phyloP scores from a whole-genome alignment of 2,888 invertebrate species.

The Brassicogethes aeneus region DNA sequence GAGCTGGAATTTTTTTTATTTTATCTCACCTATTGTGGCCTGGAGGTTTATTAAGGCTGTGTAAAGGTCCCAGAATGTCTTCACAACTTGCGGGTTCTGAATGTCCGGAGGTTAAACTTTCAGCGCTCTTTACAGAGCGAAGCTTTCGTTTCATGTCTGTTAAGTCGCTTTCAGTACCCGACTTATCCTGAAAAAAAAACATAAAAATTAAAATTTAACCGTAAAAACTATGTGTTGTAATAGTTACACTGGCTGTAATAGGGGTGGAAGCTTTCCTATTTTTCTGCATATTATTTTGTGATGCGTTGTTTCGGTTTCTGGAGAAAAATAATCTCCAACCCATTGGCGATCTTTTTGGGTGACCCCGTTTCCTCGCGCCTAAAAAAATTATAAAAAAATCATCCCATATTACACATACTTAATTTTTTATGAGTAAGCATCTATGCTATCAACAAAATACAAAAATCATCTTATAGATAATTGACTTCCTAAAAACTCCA shows the following conservation, averaged over 20 bases:
- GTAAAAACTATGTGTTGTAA: conserved; percentile 3
- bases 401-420: no score
- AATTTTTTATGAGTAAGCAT: no score
- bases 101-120: conserved; percentile 49
- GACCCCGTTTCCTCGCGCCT: conserved; percentile 50
- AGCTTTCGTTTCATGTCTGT: conserved; percentile 43
- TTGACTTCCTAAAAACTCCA: no score
- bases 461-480: no score
- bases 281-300: conserved; percentile 35
- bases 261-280: conserved; percentile 46
- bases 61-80: conserved; percentile 41
- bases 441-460: no score
- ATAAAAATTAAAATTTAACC: conserved; percentile 1
- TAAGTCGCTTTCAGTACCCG: conserved; percentile 37
- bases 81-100: conserved; percentile 36
- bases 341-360: conserved; percentile 57
- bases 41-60: conserved; percentile 39
- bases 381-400: conserved; percentile 11
- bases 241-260: conserved; percentile 25
- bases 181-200: conserved; percentile 33
- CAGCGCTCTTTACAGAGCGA: conserved; percentile 62
- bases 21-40: conserved; percentile 43
- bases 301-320: conserved; percentile 44
- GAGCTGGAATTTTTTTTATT: no score
- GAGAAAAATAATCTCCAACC: conserved; percentile 76